phyloP scores from a whole-genome alignment of 2,113 vertebrate species.

The Platanista minor region DNA sequence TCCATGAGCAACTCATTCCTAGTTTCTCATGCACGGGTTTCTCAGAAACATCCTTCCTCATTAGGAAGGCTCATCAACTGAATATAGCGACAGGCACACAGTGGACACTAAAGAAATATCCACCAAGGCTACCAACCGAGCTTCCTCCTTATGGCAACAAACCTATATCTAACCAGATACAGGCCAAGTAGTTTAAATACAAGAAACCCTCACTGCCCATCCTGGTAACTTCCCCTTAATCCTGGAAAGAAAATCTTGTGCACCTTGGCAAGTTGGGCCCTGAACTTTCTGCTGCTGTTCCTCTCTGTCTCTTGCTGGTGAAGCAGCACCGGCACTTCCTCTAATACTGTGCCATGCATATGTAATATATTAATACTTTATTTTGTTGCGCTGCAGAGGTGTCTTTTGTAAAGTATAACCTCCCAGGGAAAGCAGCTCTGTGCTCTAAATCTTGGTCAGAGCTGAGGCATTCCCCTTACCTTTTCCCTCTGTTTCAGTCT shows the following conservation, averaged over 20 bases:
- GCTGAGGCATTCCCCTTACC: not conserved
- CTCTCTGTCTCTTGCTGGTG: constrained; percentile 56
- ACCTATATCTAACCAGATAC: not conserved
- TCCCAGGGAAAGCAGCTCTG: not conserved
- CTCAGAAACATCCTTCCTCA: constrained; percentile 17
- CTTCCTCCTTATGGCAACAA: not conserved
- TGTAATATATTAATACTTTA: not conserved
- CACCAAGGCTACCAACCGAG: not conserved
- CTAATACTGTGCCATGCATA: not conserved
- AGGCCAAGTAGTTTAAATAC: constrained; percentile 22
- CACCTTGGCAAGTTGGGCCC: not conserved
- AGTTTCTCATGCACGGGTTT: constrained; percentile 3
- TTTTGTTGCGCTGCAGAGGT: not conserved
- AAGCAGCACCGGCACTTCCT: not conserved
- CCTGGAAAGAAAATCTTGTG: constrained; percentile 35
- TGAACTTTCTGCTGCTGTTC: constrained; percentile 65
- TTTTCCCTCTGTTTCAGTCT: not conserved
- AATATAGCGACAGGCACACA: constrained; percentile 8
- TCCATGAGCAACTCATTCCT: not conserved
- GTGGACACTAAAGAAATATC: constrained; percentile 16
- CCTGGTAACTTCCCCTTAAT: not conserved
- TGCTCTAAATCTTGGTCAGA: constrained; percentile 21
- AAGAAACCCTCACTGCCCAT: not conserved
- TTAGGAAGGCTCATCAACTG: constrained; percentile 8
- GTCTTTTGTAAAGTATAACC: not conserved